These are phyloP conservation scores for Pomatorhinus ruficollis DNA, from an alignment of 2,113 vertebrate species.

Conservation along the genomic window DNA sequence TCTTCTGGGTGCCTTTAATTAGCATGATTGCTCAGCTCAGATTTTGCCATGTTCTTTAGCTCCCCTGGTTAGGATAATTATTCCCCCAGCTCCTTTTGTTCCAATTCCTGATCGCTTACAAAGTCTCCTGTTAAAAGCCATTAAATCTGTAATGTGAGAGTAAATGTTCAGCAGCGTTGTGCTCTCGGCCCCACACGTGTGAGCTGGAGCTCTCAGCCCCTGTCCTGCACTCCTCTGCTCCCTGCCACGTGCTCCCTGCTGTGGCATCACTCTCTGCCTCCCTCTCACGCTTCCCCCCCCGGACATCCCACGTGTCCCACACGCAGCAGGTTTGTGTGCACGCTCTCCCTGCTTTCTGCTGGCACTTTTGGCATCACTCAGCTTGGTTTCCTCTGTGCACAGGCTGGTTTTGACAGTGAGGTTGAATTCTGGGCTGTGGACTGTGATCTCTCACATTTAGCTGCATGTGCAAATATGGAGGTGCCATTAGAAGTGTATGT, in stretches of 20 bases:
- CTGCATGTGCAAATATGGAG: not conserved
- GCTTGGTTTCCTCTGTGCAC: not conserved
- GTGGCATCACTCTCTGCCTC: not conserved
- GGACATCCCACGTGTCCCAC: constrained; percentile 5
- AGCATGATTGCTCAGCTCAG: constrained; percentile 48
- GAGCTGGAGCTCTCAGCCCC: not conserved
- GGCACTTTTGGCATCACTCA: not conserved
- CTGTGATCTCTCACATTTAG: not conserved
- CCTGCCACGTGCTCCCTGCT: not conserved
- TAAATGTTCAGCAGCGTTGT: not conserved
- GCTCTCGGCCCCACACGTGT: constrained; percentile 1
- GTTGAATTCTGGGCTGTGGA: not conserved
- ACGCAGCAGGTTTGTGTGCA: not conserved
- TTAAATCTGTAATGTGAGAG: constrained; percentile 57
- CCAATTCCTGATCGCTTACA: constrained; percentile 66
- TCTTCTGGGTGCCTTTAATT: constrained; percentile 76
- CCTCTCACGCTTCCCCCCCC: not conserved
- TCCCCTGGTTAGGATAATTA: constrained; percentile 61
- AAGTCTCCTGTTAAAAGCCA: constrained; percentile 67
- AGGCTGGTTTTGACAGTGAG: not conserved
- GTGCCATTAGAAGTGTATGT: not conserved
- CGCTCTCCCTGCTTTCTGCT: not conserved
- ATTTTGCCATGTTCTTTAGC: constrained; percentile 26
- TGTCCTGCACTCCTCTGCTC: not conserved
- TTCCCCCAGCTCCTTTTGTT: constrained; percentile 58